Percentiles rank a stretch among this genome's conserved stretches.
phyloP scores from a whole-genome alignment of 2,113 vertebrate genomes.

The Pogona vitticeps region DNA sequence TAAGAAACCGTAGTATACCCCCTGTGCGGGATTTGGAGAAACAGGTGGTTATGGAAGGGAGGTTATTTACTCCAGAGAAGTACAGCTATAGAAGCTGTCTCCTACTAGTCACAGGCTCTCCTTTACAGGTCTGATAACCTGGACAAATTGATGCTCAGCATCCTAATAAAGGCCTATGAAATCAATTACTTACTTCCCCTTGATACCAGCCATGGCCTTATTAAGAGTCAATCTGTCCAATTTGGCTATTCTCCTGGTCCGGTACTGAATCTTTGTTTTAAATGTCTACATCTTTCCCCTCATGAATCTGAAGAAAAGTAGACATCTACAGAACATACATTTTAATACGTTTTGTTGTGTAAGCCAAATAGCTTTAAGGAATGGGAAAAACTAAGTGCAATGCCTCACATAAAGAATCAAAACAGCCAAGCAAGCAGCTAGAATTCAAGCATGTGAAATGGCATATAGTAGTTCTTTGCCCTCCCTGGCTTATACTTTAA shows the following conservation, averaged over 20 bases:
- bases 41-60: not conserved
- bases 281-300: not conserved
- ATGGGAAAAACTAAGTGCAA: not conserved
- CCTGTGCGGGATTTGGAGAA: not conserved
- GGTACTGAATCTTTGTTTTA: not conserved
- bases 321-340: not conserved
- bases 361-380: not conserved
- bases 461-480: not conserved
- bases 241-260: constrained; percentile 17
- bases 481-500: not conserved
- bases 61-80: not conserved
- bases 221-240: not conserved
- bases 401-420: not conserved
- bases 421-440: not conserved
- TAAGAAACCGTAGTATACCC: constrained; percentile 10
- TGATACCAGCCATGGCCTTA: not conserved
- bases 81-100: not conserved
- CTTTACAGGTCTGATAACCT: not conserved
- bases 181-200: not conserved
- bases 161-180: not conserved
- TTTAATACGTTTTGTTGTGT: not conserved
- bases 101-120: not conserved
- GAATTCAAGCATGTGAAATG: not conserved
- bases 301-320: not conserved
- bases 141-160: not conserved